Evolutionary conservation across 2,797 vertebrate species (phyloP), one percentile per base, ranked within the genome.

Genomic region (Otolemur crassicaudatus): DNA sequence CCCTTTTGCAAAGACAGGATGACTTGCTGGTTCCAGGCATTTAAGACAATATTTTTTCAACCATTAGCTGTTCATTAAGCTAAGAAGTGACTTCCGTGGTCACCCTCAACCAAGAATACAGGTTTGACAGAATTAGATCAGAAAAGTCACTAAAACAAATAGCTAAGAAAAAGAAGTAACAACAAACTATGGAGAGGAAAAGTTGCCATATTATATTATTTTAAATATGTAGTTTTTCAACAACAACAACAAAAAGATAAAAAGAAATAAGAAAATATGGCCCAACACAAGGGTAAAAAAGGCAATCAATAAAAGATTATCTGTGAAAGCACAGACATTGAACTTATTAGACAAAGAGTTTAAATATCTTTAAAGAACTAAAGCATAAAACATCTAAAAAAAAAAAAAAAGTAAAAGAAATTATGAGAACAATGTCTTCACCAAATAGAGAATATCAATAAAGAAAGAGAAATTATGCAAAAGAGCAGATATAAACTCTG

Each of bases 341-440:
- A 11, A 31, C 6, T 72, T 49, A 19, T 0, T 40, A 70, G 67
- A 20, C 31, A 72, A 72, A 80, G 27, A 72, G n/a, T 88, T 69
- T 81, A 81, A 94, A 65, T 58, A 65, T 75, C 11, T 81, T 75
- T 58, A 67, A 82, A 58, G 43, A 82, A 56, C 81, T 29, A 75
- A 82, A 82, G 34, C 43, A 75, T 75, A 12, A 23, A 22, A 67
- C 9, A 20, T 75, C 34, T 65, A 65, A 65, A 94, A 46, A 61
- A 75, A 53, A 75, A 53, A 94, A 46, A 60, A 75, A 53, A 76
- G 58, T 43, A 46, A 88, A 73, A 31, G 29, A 94, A 94, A 83
- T 81, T 37, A 76, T 20, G 9, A 83, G 69, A 75, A 65, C 12
- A 89, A 60, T 60, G 22, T 58, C 23, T 94, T 94, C 60, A 31